A percentile compares a stretch with the other conserved stretches of the same genome.
Conservation (phyloP, 2,888 invertebrate genomes). For the Platycnemis pennipes region DNA sequence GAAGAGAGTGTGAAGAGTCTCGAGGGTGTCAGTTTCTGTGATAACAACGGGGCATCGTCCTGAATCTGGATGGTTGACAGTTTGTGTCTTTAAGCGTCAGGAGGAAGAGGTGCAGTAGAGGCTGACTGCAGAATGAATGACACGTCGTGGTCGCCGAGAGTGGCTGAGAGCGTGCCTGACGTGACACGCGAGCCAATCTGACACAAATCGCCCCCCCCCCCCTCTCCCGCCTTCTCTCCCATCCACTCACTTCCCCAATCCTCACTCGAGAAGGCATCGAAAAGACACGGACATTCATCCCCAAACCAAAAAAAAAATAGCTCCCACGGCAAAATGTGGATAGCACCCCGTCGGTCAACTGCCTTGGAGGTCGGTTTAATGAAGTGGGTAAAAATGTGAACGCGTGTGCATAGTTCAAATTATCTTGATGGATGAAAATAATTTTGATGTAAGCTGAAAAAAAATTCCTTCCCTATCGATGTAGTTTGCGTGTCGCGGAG, state of each 20-base stretch:
- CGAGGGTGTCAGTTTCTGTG: not conserved
- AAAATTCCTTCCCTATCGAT: not conserved
- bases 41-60: not conserved
- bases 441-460: not conserved
- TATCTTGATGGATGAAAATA: not conserved
- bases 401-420: not conserved
- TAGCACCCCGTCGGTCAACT: not conserved
- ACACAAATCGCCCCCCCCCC: not conserved
- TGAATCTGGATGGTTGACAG: not conserved
- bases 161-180: not conserved
- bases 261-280: not conserved
- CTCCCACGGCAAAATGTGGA: not conserved
- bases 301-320: not conserved
- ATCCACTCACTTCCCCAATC: not conserved
- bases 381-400: not conserved
- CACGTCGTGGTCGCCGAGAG: not conserved
- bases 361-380: not conserved
- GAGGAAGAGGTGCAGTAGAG: not conserved
- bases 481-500: slow-evolving; percentile 13
- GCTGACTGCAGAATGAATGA: not conserved
- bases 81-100: not conserved
- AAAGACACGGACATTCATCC: too few relatives aligned
- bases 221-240: not conserved
- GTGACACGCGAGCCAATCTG: not conserved
- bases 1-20: not conserved